Evolutionary conservation across 2,113 vertebrate species (phyloP).

Genomic region (Sinocyclocheilus anshuiensis): DNA sequence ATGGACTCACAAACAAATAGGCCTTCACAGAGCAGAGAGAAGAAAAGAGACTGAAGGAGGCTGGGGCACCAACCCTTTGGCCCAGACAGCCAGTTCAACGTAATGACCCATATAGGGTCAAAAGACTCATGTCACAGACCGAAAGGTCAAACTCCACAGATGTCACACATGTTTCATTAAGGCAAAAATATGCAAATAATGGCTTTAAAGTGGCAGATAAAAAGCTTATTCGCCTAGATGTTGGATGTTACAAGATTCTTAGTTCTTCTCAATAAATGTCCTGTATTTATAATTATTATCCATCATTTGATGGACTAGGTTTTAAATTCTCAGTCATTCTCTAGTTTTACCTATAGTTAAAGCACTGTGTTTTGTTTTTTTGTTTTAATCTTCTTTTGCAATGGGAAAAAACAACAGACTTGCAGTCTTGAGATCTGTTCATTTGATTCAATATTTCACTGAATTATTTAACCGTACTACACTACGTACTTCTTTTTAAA

Average conservation of each 20-base stretch:
- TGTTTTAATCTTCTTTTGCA: background rate
- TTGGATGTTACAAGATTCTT: background rate
- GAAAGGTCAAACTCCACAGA: slow-evolving; percentile 34
- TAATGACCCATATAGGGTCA: slow-evolving; percentile 33
- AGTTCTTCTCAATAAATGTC: background rate
- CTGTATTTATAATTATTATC: background rate
- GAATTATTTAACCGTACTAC: too few species aligned
- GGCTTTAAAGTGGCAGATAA: slow-evolving; percentile 18
- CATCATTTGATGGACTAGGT: background rate
- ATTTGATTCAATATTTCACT: background rate
- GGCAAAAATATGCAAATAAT: slow-evolving; percentile 36
- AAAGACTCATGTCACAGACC: slow-evolving; percentile 1
- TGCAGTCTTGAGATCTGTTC: background rate
- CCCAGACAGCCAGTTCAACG: slow-evolving; percentile 9
- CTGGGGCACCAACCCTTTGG: slow-evolving; percentile 23
- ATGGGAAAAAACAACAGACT: background rate
- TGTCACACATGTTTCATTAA: slow-evolving; percentile 45
- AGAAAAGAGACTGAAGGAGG: slow-evolving; percentile 38
- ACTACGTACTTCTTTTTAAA: too few species aligned
- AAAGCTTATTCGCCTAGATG: slow-evolving; percentile 10
- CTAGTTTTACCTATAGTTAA: background rate
- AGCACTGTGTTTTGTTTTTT: background rate
- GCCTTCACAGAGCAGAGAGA: slow-evolving; percentile 41
- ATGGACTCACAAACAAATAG: slow-evolving; percentile 45
- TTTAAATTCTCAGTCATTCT: background rate